Percentiles rank a stretch among this genome's conserved stretches.
Conservation (phyloP, 1,140 invertebrate species). For the Temnothorax nylanderi region DNA sequence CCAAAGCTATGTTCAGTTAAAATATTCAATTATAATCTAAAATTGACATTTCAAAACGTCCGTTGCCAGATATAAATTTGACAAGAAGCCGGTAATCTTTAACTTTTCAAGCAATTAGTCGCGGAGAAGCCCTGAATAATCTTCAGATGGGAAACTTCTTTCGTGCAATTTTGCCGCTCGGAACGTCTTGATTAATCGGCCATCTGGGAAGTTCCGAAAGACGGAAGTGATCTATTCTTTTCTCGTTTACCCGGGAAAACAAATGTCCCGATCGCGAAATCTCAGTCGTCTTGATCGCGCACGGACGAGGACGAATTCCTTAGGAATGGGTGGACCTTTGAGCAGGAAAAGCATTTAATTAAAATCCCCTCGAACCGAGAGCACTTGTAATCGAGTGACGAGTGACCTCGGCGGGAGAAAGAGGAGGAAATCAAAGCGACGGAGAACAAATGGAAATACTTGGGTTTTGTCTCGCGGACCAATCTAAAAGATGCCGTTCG, state of each 20-base stretch:
- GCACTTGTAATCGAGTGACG: conserved; percentile 66
- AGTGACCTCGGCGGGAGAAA: conserved; percentile 28
- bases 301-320: conserved; percentile 49
- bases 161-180: conserved; percentile 37
- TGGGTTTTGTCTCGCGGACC: conserved; percentile 24
- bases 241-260: conserved; percentile 54
- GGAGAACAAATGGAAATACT: conserved; percentile 50
- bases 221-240: conserved; percentile 52
- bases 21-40: neutral
- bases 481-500: conserved; percentile 2
- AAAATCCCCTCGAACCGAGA: conserved; percentile 69
- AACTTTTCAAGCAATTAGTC: conserved; percentile 48
- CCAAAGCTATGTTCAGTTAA: neutral
- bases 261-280: conserved; percentile 62
- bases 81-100: neutral
- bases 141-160: conserved; percentile 35
- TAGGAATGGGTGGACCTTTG: conserved; percentile 48
- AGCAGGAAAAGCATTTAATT: conserved; percentile 69
- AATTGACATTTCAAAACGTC: conserved; percentile 1
- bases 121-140: conserved; percentile 13
- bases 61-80: conserved; percentile 5
- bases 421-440: neutral
- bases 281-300: conserved; percentile 33
- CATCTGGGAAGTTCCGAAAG: conserved; percentile 45
- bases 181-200: conserved; percentile 52